Conservation (phyloP, 2,888 invertebrate species). For the Boloria euphrosyne region DNA sequence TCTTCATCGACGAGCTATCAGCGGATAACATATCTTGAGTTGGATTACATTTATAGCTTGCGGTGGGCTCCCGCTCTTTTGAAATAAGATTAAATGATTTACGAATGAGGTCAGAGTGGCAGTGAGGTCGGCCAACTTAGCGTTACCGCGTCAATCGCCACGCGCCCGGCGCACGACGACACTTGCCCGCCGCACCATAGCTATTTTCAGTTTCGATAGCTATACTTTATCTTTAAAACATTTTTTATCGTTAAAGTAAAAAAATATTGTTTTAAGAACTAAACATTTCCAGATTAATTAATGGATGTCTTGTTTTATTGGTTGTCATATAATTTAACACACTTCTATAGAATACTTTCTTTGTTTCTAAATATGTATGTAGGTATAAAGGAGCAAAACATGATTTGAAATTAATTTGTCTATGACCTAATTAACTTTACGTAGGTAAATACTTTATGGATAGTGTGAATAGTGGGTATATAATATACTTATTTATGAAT, state of each 20-base stretch:
- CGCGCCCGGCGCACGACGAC: slow-evolving; percentile 63
- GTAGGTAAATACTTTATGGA: too few relatives aligned
- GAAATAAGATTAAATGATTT: slow-evolving; percentile 75
- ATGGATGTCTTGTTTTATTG: too few relatives aligned
- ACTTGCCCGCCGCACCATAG: slow-evolving; percentile 41
- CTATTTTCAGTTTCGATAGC: slow-evolving; percentile 42
- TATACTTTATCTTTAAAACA: background rate
- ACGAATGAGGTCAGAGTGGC: slow-evolving; percentile 77
- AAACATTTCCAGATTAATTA: too few relatives aligned
- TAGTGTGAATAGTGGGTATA: too few relatives aligned
- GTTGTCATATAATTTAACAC: too few relatives aligned
- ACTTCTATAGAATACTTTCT: too few relatives aligned
- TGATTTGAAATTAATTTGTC: too few relatives aligned
- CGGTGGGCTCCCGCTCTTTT: slow-evolving; percentile 63
- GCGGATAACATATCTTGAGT: slow-evolving; percentile 42
- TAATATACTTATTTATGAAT: too few relatives aligned
- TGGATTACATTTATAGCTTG: slow-evolving; percentile 55
- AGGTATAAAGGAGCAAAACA: too few relatives aligned
- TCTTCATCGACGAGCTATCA: slow-evolving; percentile 38
- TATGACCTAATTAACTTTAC: too few relatives aligned
- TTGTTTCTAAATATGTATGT: too few relatives aligned
- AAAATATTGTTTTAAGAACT: too few relatives aligned
- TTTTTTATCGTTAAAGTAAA: background rate
- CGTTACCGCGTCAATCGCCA: slow-evolving; percentile 51
- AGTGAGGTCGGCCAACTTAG: slow-evolving; percentile 65